Evolutionary conservation across 30 jellyfish, hydroid and myxozoan species (phyloP).

Genomic region (Hydractinia echinata): DNA sequence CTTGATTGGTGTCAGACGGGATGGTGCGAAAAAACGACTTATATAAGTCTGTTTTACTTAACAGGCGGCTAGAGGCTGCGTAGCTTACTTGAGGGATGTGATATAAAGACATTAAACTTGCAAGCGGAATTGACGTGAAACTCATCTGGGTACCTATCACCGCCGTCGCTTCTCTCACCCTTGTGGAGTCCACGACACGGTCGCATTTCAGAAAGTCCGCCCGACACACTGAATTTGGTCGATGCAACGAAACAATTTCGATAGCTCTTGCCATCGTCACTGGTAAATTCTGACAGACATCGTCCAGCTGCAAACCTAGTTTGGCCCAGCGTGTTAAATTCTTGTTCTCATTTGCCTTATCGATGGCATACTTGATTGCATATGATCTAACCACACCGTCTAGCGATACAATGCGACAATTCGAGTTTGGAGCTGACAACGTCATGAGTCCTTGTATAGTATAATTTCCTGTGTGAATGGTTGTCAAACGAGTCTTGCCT

Average conservation of each 20-base stretch:
- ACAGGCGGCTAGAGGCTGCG: constrained; percentile 81
- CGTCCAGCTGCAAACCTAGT: constrained; percentile 66
- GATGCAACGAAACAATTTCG: constrained; percentile 70
- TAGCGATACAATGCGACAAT: constrained; percentile 24
- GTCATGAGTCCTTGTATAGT: constrained; percentile 20
- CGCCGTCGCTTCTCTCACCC: constrained; percentile 53
- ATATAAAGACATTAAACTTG: constrained; percentile 64
- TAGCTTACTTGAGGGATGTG: constrained; percentile 68
- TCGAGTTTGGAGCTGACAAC: background rate
- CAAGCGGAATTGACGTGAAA: constrained; percentile 66
- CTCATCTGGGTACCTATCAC: constrained; percentile 75
- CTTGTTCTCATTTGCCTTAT: constrained; percentile 24
- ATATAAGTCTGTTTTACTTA: constrained; percentile 56
- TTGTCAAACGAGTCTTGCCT: background rate
- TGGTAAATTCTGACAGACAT: constrained; percentile 60
- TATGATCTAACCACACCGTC: constrained; percentile 41
- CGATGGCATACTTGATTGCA: constrained; percentile 65
- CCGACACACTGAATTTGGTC: constrained; percentile 78
- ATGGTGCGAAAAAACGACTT: constrained; percentile 81
- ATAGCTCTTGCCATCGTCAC: constrained; percentile 72
- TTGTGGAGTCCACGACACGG: background rate
- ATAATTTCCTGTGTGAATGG: constrained; percentile 13
- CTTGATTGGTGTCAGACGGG: constrained; percentile 83
- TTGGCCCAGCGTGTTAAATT: constrained; percentile 33
- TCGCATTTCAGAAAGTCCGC: constrained; percentile 65